phyloP scores from a whole-genome alignment of 1,140 invertebrate species.

The Brachionus asplanchnoidis region DNA sequence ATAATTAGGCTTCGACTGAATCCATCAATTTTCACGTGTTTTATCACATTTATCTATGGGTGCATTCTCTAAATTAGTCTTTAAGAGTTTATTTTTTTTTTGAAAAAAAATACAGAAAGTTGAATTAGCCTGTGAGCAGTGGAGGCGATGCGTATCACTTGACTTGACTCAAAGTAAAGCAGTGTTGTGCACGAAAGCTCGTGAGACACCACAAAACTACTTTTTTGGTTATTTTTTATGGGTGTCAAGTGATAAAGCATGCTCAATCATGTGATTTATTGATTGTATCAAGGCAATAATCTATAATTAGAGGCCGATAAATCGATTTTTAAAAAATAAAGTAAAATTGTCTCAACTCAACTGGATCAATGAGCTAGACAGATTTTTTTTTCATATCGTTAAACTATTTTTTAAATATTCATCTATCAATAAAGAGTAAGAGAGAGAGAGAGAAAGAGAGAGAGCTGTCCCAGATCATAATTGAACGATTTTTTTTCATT shows the following conservation, averaged over 20 bases:
- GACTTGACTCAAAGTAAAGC: background rate
- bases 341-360: constrained; percentile 19
- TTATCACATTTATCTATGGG: background rate
- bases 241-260: background rate
- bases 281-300: background rate
- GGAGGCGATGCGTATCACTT: background rate
- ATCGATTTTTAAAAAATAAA: background rate
- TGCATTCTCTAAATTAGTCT: background rate
- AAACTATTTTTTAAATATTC: constrained; percentile 33
- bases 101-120: background rate
- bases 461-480: constrained; percentile 32
- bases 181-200: background rate
- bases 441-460: background rate
- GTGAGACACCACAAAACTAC: background rate
- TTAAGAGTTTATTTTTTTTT: background rate
- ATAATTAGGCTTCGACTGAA: background rate
- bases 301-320: background rate
- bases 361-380: constrained; percentile 38
- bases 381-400: constrained; percentile 8
- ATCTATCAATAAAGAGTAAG: constrained; percentile 9
- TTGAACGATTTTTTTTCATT: constrained; percentile 34
- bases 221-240: background rate
- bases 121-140: background rate
- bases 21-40: background rate
- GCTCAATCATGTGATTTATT: background rate